Base-by-base conservation (phyloP, 2,888 invertebrate species). In the Congeria kusceri region DNA sequence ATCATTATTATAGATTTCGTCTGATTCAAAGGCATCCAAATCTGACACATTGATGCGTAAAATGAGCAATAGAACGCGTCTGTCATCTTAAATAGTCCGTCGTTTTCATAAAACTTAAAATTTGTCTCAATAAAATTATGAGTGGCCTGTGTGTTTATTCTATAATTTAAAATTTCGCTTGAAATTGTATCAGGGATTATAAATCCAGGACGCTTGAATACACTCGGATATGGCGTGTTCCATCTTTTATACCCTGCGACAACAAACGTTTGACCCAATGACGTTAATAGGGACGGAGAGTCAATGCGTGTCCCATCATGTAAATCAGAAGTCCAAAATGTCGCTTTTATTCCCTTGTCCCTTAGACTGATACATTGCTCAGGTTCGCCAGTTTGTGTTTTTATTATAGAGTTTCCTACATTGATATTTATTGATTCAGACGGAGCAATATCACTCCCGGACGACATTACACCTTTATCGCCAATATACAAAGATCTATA, bases 321-420 rank as follows among this genome's bases (percentile, higher is more conserved):
- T 25, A 53, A 18, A 53, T 53, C 53, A 53, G 53, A 53, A 25
- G 53, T 53, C 53, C 53, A 53, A 53, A 53, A 5, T 53, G 53
- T 53, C 53, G 25, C 9, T 4, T 53, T 2, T 20, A 25, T 53
- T 23, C 25, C 23, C 18, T 53, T n/a, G 9, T 5, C 25, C 25
- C n/a, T 53, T 2, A 53, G 23, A 20, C 11, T 7, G 13, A 1
- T 25, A 18, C 53, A 53, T 9, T 25, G 20, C 20, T 15, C 25
- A 9, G 53, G 53, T 23, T 23, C 20, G n/a, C n/a, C 11, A 15
- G 11, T 53, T 11, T 20, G 13, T 9, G 20, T 11, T 20, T 53
- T 23, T 4, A 53, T 23, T 25, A 53, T 25, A 11, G 20, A 53
- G 13, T 23, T 23, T n/a, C 53, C 53, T n/a, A 53, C 53, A 25